Evolutionary conservation across 2,113 vertebrate species (phyloP).

Genomic region (Clarias gariepinus): DNA sequence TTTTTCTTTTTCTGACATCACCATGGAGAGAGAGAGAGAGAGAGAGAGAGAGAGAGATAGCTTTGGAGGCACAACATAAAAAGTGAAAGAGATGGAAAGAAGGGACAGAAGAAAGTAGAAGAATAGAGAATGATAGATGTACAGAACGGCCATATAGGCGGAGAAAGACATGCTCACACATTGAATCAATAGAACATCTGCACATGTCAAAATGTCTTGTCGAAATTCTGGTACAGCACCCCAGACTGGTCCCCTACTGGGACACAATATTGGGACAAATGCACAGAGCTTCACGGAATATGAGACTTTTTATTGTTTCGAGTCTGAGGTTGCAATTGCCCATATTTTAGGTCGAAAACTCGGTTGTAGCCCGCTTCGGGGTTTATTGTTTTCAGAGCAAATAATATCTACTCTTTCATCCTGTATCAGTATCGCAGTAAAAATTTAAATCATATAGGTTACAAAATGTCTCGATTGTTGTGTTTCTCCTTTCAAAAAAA

Average conservation of each 20-base stretch:
- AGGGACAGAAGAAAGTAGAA: conserved; percentile 37
- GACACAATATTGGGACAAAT: conserved; percentile 23
- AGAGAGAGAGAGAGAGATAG: conserved; percentile 14
- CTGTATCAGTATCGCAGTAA: not conserved
- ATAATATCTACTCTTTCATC: not conserved
- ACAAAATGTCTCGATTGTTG: not conserved
- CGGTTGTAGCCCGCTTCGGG: not conserved
- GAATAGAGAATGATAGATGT: conserved; percentile 16
- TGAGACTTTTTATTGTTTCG: conserved; percentile 5
- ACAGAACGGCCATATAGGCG: not conserved
- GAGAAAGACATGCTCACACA: conserved; percentile 27
- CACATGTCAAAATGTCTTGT: conserved; percentile 38
- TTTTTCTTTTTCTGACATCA: conserved; percentile 49
- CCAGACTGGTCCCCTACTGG: conserved; percentile 27
- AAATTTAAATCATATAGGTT: not conserved
- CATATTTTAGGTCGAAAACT: conserved; percentile 16
- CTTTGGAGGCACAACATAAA: conserved; percentile 44
- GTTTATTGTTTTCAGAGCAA: not conserved
- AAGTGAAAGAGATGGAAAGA: conserved; percentile 20
- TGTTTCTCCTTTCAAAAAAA: not conserved
- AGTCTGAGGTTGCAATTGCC: conserved; percentile 1
- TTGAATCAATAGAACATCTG: conserved; percentile 42
- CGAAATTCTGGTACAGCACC: conserved; percentile 19
- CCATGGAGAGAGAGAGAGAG: conserved; percentile 25
- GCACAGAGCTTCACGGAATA: conserved; percentile 1